These are phyloP conservation scores for Cantharis lateralis DNA, from an alignment of 2,888 invertebrate genomes.

Conservation along the genomic window DNA sequence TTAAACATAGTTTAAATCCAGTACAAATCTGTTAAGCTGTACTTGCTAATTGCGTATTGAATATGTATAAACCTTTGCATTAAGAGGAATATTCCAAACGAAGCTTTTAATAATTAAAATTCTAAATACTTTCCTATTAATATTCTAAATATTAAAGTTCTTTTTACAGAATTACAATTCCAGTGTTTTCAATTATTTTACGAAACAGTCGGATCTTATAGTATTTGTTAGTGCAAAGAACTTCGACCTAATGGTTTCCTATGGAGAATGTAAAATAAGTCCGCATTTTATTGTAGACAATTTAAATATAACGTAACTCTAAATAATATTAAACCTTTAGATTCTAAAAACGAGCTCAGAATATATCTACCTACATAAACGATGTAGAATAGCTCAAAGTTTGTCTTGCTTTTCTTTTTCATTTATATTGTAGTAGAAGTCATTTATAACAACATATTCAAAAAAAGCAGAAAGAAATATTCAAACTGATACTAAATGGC, in stretches of 20 bases:
- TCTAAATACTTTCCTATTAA: background rate
- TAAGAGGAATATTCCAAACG: constrained; percentile 4
- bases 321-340: background rate
- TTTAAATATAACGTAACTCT: background rate
- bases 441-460: background rate
- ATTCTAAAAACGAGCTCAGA: background rate
- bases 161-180: background rate
- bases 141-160: background rate
- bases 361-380: background rate
- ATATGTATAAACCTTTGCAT: constrained; percentile 12
- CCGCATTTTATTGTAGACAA: background rate
- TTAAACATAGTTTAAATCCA: constrained; percentile 17
- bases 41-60: constrained; percentile 19
- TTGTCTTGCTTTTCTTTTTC: background rate
- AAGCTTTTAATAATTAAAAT: background rate
- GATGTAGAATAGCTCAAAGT: background rate
- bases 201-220: background rate
- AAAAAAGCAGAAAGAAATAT: background rate
- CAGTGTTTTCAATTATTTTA: background rate
- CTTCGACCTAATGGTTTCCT: background rate
- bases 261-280: background rate
- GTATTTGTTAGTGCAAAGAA: background rate
- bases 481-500: background rate
- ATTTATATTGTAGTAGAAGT: background rate
- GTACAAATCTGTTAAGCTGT: constrained; percentile 19